A percentile compares a stretch with the other conserved stretches of the same genome.
phyloP scores from a whole-genome alignment of 2,888 invertebrate genomes.

The Chrysodeixis includens region DNA sequence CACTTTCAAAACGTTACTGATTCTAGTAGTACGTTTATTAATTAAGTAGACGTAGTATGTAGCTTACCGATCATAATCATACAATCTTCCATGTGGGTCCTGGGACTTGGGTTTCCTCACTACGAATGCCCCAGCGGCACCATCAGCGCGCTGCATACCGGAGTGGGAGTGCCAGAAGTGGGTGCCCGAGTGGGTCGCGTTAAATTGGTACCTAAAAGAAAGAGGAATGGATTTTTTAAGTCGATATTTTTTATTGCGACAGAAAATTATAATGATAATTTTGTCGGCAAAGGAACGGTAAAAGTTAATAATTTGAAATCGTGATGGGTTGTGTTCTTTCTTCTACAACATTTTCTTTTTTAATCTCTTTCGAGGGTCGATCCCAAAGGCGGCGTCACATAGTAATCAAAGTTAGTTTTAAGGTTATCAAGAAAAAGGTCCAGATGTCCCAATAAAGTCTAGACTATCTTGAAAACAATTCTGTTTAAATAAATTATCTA shows the following conservation, averaged over 20 bases:
- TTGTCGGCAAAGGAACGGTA: too few species aligned
- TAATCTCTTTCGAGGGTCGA: too few species aligned
- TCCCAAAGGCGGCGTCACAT: too few species aligned
- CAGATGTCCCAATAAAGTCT: neutral
- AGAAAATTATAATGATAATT: too few species aligned
- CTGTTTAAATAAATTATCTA: neutral
- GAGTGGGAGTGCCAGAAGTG: slow-evolving; percentile 94
- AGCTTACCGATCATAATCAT: slow-evolving; percentile 92
- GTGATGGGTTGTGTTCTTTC: too few species aligned
- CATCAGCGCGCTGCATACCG: slow-evolving; percentile 96
- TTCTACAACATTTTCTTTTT: too few species aligned
- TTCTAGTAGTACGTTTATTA: neutral
- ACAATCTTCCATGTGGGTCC: slow-evolving; percentile 91
- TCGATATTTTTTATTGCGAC: too few species aligned
- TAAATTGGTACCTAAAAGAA: slow-evolving; percentile 91
- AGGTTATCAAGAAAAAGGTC: neutral
- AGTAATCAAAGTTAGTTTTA: too few species aligned
- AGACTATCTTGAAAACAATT: neutral
- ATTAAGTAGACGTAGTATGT: neutral
- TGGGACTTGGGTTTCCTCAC: slow-evolving; percentile 91
- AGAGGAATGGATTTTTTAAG: neutral
- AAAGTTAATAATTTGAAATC: too few species aligned
- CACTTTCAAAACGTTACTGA: too few species aligned
- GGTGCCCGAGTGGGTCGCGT: slow-evolving; percentile 93
- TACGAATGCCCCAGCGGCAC: slow-evolving; percentile 94